Evolutionary conservation across 1,140 invertebrate genomes (phyloP), one percentile per base, ranked within the genome.

Genomic region (Holcopasites calliopsidis): DNA sequence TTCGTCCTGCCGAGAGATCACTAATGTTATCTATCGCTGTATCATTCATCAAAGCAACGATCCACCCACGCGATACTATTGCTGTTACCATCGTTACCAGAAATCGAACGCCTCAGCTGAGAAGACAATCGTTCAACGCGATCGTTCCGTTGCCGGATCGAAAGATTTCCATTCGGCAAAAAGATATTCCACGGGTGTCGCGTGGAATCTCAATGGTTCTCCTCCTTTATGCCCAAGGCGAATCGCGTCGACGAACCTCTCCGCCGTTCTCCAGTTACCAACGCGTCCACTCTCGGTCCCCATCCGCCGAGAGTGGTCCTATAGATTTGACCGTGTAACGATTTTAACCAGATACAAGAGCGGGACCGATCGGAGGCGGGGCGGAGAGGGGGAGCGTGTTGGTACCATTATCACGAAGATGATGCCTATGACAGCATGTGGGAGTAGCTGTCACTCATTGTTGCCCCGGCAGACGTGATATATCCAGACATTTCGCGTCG

Each of bases 381-480:
- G 8, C 7, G 79, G 79, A 74, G 84, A 81, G 61, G 71, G 76
- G 65, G 76, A 52, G n/a, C 66, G 77, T 62, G 76, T 77, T 71
- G 68, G 73, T 77, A 82, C n/a, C 73, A 84, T 82, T 80, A 88
- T 80, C 81, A 80, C 79, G 73, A 85, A 86, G 80, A 87, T 86
- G 85, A 88, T 78, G 83, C 85, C 82, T 85, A 82, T 91, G 90
- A 91, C 90, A 91, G 86, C 87, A 85, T 87, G 90, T 92, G 89
- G 90, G 90, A 91, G 90, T 88, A 83, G 79, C 89, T 91, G 90
- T 91, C 91, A 92, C 77, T 91, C 91, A 91, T 89, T 89, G 86
- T 90, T 91, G 88, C 74, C 60, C 69, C 76, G 58, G 76, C 65
- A 84, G 82, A 84, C 81, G 66, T 78, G 82, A 80, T 84, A 84